Percentiles rank a stretch among this genome's conserved stretches.
phyloP scores from a whole-genome alignment of 2,888 invertebrate genomes.

The Pristionchus entomophagus region DNA sequence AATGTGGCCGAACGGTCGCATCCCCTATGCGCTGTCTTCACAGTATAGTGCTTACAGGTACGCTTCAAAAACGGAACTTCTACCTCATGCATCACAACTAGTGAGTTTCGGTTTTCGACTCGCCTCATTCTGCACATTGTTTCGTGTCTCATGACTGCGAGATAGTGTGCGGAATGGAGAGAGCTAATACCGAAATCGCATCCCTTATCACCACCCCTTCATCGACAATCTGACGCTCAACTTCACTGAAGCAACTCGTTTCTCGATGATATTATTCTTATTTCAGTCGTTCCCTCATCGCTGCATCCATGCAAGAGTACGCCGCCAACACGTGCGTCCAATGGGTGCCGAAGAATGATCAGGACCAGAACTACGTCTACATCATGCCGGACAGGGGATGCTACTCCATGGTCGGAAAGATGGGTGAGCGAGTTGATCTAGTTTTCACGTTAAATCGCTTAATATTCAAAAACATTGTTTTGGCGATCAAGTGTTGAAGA shows the following conservation, averaged over 20 bases:
- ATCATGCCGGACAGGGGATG: slow-evolving; percentile 75
- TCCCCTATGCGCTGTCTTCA: slow-evolving; percentile 73
- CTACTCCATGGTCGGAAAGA: slow-evolving; percentile 75
- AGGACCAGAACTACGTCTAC: slow-evolving; percentile 73
- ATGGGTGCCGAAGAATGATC: slow-evolving; percentile 72
- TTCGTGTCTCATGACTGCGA: too few relatives aligned
- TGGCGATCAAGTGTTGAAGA: too few relatives aligned
- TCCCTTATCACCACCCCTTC: too few relatives aligned
- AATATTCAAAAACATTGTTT: neutral
- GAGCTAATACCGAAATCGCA: too few relatives aligned
- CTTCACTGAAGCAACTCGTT: too few relatives aligned
- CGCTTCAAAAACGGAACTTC: too few relatives aligned
- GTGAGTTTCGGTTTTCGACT: too few relatives aligned
- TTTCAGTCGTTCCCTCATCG: slow-evolving; percentile 74
- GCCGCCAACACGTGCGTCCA: slow-evolving; percentile 71
- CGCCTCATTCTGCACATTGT: too few relatives aligned
- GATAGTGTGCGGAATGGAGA: too few relatives aligned
- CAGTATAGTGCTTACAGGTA: slow-evolving; percentile 75
- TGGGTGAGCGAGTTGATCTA: slow-evolving; percentile 62
- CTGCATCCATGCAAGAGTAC: slow-evolving; percentile 74
- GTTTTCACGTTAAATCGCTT: neutral
- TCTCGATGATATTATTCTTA: too few relatives aligned
- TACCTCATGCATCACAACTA: too few relatives aligned
- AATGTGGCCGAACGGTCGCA: slow-evolving; percentile 72
- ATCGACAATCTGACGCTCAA: too few relatives aligned